Base-by-base conservation (phyloP, 2,113 vertebrate species). In the rabbit (Oryctolagus cuniculus) region DNA sequence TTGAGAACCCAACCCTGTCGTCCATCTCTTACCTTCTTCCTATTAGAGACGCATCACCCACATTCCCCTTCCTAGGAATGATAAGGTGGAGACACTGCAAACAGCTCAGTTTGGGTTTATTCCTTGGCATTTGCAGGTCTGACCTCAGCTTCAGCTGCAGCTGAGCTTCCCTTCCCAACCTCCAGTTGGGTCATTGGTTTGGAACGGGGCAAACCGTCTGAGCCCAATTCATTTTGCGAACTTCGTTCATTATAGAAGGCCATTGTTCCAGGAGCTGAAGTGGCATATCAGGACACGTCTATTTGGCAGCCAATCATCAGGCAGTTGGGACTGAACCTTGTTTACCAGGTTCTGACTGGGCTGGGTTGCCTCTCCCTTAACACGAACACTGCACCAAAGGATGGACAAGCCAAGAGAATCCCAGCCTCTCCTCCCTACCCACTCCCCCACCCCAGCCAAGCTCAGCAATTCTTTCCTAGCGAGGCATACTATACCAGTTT, bases 231-330 rank as follows among this genome's bases (percentile, higher is more conserved):
- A 84, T 66, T 84, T 74, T 55, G 74, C 8, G 55, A 64, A 92
- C n/a, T 55, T 70, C 17, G 31, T 78, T 92, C 66, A 88, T 91
- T 67, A 96, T 92, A 93, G 90, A 92, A 80, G 64, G 24, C 58
- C 73, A 75, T 96, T 97, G 96, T 97, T 96, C 64, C 55, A 64
- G 90, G 86, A 79, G 80, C 74, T 73, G 24, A 67, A 36, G n/a
- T 36, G 81, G 92, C 88, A 1, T 34, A 95, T 97, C 93, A 89
- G 74, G 82, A 84, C 92, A 96, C 69, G 95, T 89, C 55, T 80
- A 13, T 6, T 44, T 72, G 93, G 87, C 81, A 92, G 53, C 19
- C 84, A 55, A 27, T 75, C 16, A 0, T 63, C 24, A 72, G 78
- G 73, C 69, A 64, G 75, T 61, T 74, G 16, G 58, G 86, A 31